Percentiles rank a stretch among this genome's conserved stretches.
Evolutionary conservation across 1,140 invertebrate genomes (phyloP).

Genomic region (Macrosteles quadrilineatus): DNA sequence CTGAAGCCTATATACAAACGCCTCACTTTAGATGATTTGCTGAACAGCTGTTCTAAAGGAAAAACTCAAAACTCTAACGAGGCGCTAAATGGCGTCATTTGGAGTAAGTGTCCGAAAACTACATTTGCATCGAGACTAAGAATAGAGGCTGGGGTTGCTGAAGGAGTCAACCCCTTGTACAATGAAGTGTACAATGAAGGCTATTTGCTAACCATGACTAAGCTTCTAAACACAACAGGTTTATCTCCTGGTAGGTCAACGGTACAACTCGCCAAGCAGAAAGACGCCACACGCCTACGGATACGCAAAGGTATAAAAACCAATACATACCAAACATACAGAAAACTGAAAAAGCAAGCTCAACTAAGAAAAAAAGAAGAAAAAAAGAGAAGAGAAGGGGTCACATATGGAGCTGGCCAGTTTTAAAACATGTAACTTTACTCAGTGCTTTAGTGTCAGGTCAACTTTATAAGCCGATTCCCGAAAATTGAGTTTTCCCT

Average conservation of each 20-base stretch:
- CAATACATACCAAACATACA: not conserved
- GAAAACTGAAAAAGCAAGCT: not conserved
- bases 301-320: not conserved
- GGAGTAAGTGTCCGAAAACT: not conserved
- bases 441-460: too few species aligned
- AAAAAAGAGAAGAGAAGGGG: not conserved
- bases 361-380: not conserved
- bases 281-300: too few species aligned
- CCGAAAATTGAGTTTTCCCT: too few species aligned
- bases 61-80: constrained; percentile 6
- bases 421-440: too few species aligned
- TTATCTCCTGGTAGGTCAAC: too few species aligned
- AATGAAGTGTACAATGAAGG: too few species aligned
- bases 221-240: too few species aligned
- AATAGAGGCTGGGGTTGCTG: not conserved
- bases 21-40: not conserved
- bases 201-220: too few species aligned
- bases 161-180: not conserved
- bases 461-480: too few species aligned
- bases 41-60: not conserved
- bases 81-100: not conserved
- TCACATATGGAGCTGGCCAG: too few species aligned
- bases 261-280: not conserved
- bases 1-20: not conserved
- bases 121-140: not conserved